phyloP scores from a whole-genome alignment of 2,888 invertebrate species.

The Shargacucullia verbasci region DNA sequence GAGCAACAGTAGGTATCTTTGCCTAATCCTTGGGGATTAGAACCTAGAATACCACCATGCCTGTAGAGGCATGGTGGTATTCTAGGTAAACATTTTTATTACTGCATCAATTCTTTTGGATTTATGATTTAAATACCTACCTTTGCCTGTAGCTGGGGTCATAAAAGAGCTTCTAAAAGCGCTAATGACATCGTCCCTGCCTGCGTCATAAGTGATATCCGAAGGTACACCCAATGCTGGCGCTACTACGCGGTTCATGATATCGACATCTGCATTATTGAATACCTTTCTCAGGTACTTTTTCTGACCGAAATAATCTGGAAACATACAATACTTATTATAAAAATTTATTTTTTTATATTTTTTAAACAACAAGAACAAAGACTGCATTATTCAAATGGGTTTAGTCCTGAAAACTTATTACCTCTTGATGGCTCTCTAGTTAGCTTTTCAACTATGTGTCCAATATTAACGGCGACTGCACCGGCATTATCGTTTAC shows the following conservation, averaged over 20 bases:
- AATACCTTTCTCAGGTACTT: conserved; percentile 63
- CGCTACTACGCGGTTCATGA: conserved; percentile 93
- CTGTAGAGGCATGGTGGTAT: no score
- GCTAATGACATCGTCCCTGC: conserved; percentile 87
- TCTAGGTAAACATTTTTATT: no score
- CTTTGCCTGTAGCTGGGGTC: conserved; percentile 91
- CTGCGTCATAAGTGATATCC: conserved; percentile 90
- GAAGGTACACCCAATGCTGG: conserved; percentile 90
- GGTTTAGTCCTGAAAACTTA: no score
- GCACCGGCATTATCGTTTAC: conserved; percentile 89
- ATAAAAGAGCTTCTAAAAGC: conserved; percentile 91
- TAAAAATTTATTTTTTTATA: no score
- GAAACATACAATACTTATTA: conserved; percentile 42
- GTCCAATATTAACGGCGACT: conserved; percentile 92
- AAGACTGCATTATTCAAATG: no score
- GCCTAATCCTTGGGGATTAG: no score
- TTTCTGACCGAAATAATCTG: conserved; percentile 71
- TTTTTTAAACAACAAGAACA: no score
- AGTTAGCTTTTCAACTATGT: conserved; percentile 73
- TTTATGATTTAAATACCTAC: conserved; percentile 68
- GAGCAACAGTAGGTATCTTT: no score
- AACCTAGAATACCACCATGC: no score
- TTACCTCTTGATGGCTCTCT: conserved; percentile 20
- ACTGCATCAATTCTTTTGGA: no score
- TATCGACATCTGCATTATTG: conserved; percentile 69